These are phyloP conservation scores for Argyrosomus regius DNA, from an alignment of 2,797 vertebrate genomes.

Conservation along the genomic window DNA sequence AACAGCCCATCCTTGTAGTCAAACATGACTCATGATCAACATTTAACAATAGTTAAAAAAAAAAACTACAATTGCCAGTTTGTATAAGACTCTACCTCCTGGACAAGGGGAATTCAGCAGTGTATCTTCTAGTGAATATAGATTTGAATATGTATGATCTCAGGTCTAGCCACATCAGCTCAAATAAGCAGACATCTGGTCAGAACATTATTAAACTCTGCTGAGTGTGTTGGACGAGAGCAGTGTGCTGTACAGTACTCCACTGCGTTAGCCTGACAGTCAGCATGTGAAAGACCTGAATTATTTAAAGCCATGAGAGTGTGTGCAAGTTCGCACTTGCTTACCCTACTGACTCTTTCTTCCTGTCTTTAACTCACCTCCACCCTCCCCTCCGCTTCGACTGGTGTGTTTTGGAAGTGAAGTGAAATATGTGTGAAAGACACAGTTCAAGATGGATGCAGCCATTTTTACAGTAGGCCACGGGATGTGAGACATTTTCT, in stretches of 20 bases:
- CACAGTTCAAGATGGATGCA: conserved; percentile 30
- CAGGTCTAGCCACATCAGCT: conserved; percentile 17
- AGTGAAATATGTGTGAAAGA: conserved; percentile 58
- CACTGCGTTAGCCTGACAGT: conserved; percentile 38
- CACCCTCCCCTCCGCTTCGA: not conserved
- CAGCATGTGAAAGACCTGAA: conserved; percentile 63
- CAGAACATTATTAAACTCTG: conserved; percentile 24
- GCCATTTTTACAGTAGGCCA: conserved; percentile 47
- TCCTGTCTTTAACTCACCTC: conserved; percentile 28
- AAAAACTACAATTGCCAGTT: not conserved
- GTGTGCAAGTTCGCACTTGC: conserved; percentile 67
- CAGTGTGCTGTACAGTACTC: not conserved
- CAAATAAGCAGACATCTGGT: not conserved
- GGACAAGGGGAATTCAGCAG: not conserved
- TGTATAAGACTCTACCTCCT: not conserved
- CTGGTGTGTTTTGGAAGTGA: conserved; percentile 25
- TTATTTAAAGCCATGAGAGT: conserved; percentile 72
- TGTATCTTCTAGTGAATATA: not conserved
- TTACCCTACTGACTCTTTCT: conserved; percentile 58
- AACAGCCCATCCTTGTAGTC: conserved; percentile 19
- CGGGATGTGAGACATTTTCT: conserved; percentile 47
- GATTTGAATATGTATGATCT: conserved; percentile 16
- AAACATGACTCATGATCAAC: conserved; percentile 37
- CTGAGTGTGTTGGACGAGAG: conserved; percentile 18
- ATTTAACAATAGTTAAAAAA: conserved; percentile 23